Conservation (phyloP, 2,113 vertebrate genomes). For the Lynx canadensis region DNA sequence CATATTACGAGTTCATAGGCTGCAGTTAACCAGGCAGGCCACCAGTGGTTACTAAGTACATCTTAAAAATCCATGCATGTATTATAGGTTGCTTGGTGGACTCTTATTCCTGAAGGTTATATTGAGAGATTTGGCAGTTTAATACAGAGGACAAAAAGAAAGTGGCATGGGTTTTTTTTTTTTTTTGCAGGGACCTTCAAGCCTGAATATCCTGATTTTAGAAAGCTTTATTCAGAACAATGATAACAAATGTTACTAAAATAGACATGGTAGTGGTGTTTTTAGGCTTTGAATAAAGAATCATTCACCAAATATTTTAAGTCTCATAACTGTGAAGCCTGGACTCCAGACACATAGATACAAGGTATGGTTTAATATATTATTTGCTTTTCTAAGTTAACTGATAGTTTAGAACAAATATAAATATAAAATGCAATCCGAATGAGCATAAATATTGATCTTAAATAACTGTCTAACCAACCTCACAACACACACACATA, state of each 20-base stretch:
- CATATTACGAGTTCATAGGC: neutral
- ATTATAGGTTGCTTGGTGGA: neutral
- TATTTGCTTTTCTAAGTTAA: neutral
- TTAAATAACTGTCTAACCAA: neutral
- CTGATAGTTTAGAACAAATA: neutral
- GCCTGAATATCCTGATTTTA: neutral
- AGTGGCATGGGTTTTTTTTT: neutral
- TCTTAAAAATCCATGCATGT: neutral
- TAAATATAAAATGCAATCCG: neutral
- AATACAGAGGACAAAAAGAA: neutral
- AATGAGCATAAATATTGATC: neutral
- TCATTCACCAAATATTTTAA: neutral
- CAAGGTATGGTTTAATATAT: neutral
- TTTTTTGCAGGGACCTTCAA: neutral
- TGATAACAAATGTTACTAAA: neutral
- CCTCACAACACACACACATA: neutral
- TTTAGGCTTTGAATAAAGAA: neutral
- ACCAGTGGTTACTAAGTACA: neutral
- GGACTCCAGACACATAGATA: neutral
- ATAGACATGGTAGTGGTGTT: neutral
- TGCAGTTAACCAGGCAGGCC: neutral
- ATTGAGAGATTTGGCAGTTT: neutral
- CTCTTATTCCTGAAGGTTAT: neutral
- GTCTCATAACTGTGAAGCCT: neutral
- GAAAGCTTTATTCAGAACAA: neutral